Conservation (phyloP, 2,797 vertebrate genomes). For the Myotis findleyi region DNA sequence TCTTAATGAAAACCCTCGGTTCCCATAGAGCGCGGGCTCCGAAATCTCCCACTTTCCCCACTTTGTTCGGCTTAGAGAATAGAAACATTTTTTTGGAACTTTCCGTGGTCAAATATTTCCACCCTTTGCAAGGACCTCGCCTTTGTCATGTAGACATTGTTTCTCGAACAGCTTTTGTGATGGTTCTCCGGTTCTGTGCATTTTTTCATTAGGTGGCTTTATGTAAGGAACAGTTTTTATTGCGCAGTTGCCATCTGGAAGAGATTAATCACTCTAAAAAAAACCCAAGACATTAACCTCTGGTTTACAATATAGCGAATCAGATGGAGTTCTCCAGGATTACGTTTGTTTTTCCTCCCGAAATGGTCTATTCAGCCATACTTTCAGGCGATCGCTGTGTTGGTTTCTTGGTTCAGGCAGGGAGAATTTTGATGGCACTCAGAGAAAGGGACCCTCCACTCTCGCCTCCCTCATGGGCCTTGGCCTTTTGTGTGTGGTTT, state of each 20-base stretch:
- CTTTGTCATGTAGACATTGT: constrained; percentile 26
- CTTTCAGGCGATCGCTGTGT: background rate
- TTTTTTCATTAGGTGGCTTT: constrained; percentile 55
- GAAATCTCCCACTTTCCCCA: background rate
- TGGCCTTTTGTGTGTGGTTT: background rate
- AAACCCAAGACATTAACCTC: constrained; percentile 15
- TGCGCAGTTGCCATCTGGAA: constrained; percentile 54
- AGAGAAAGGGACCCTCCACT: background rate
- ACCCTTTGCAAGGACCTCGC: background rate
- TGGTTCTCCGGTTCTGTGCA: background rate
- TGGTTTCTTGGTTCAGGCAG: background rate
- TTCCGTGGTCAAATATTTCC: constrained; percentile 30
- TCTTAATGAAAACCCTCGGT: constrained; percentile 3
- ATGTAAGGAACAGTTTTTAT: background rate
- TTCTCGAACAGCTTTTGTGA: background rate
- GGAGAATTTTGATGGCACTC: background rate
- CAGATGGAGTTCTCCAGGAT: constrained; percentile 18
- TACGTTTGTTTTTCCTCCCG: background rate
- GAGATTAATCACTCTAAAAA: constrained; percentile 43
- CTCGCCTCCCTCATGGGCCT: background rate
- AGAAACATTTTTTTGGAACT: constrained; percentile 33
- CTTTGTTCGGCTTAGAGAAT: background rate
- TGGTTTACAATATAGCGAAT: background rate
- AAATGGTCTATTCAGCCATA: background rate
- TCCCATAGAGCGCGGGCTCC: background rate